A percentile compares a stretch with the other conserved stretches of the same genome.
phyloP scores from a whole-genome alignment of 2,797 vertebrate species.

The Echeneis naucrates region DNA sequence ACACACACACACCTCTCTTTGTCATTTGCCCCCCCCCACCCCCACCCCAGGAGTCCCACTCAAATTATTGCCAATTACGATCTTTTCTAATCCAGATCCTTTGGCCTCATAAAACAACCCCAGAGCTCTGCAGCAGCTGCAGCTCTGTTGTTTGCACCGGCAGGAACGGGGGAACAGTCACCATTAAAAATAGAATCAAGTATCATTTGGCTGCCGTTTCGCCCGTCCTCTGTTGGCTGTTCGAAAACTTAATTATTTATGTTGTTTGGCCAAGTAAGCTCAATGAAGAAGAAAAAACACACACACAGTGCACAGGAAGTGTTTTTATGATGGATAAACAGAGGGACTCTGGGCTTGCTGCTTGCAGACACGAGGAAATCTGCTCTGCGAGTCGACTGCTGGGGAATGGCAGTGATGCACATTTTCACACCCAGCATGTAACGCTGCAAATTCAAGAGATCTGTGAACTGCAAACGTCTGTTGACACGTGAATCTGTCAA shows the following conservation, averaged over 20 bases:
- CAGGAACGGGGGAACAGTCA: conserved; percentile 20
- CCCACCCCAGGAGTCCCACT: too few relatives aligned
- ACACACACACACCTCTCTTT: neutral
- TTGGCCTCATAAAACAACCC: conserved; percentile 5
- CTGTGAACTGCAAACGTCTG: conserved; percentile 77
- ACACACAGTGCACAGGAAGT: conserved; percentile 29
- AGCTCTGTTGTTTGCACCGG: conserved; percentile 11
- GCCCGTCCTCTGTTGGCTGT: conserved; percentile 48
- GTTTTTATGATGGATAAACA: conserved; percentile 59
- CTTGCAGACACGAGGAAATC: conserved; percentile 39
- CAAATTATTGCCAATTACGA: neutral
- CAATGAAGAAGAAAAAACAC: conserved; percentile 42
- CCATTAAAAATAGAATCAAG: conserved; percentile 60
- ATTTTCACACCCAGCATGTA: conserved; percentile 72
- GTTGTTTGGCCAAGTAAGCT: conserved; percentile 62
- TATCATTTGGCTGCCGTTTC: conserved; percentile 42
- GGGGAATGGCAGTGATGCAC: conserved; percentile 60
- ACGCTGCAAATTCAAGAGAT: conserved; percentile 58
- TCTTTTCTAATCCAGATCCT: conserved; percentile 13
- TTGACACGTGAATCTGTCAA: conserved; percentile 67
- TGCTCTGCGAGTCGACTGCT: conserved; percentile 48
- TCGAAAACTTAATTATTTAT: conserved; percentile 72
- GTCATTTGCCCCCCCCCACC: too few relatives aligned
- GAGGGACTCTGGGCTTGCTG: conserved; percentile 42
- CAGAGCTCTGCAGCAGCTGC: conserved; percentile 45